Evolutionary conservation across 2,797 vertebrate genomes (phyloP).

Genomic region (Ataeniobius toweri): DNA sequence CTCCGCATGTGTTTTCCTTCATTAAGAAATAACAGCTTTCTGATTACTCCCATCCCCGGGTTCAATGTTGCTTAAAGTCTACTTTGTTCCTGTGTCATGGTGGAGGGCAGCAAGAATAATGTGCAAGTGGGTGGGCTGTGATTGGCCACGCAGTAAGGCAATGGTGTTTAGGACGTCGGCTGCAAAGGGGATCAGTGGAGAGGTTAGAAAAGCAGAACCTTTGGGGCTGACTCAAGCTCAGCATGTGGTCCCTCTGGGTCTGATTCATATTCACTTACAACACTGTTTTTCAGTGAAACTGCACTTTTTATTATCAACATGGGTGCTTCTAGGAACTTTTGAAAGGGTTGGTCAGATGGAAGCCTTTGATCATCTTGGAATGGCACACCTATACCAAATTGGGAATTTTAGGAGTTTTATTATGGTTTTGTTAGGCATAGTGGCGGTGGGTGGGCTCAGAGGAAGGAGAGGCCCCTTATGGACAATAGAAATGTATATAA

Average conservation of each 20-base stretch:
- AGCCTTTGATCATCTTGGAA: neutral
- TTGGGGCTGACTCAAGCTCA: slow-evolving; percentile 78
- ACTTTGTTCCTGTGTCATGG: slow-evolving; percentile 99
- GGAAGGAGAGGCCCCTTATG: too few relatives aligned
- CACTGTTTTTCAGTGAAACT: slow-evolving; percentile 64
- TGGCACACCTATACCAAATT: neutral
- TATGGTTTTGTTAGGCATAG: neutral
- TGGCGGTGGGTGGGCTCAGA: too few relatives aligned
- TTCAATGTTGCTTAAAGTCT: slow-evolving; percentile 99
- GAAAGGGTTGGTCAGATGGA: neutral
- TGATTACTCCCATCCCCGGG: slow-evolving; percentile 98
- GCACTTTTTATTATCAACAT: slow-evolving; percentile 62
- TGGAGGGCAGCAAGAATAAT: slow-evolving; percentile 94
- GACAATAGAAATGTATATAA: neutral
- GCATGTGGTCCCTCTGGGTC: slow-evolving; percentile 64
- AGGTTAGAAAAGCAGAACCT: slow-evolving; percentile 99
- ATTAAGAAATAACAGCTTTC: slow-evolving; percentile 99
- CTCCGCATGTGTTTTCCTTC: slow-evolving; percentile 99
- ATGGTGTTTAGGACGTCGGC: slow-evolving; percentile 82
- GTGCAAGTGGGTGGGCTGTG: slow-evolving; percentile 97
- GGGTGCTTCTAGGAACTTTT: slow-evolving; percentile 36
- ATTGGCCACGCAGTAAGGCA: slow-evolving; percentile 88
- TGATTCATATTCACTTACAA: slow-evolving; percentile 61
- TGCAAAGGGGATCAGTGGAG: slow-evolving; percentile 95
- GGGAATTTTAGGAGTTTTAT: neutral